A percentile compares a stretch with the other conserved stretches of the same genome.
phyloP scores from a whole-genome alignment of 2,113 vertebrate genomes.

The Tiliqua scincoides region DNA sequence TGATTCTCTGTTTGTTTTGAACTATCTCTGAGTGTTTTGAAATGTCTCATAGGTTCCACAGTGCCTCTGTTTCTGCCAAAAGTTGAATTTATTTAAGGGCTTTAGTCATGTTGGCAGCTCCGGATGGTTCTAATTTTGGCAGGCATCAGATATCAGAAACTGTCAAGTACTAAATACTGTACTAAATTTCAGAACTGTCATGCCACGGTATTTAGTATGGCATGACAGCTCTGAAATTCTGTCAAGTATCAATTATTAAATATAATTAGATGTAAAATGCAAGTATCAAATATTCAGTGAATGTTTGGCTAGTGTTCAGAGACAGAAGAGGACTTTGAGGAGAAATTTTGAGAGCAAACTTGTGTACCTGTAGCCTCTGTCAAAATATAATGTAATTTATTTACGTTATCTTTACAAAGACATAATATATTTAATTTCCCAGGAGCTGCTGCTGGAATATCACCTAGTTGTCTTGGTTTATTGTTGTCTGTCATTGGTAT shows the following conservation, averaged over 20 bases:
- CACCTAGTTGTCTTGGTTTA: slow-evolving; percentile 72
- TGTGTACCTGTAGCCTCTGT: not conserved
- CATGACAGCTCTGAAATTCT: not conserved
- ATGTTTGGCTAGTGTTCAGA: not conserved
- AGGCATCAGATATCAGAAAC: not conserved
- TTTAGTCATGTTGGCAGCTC: not conserved
- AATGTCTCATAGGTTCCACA: not conserved
- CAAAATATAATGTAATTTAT: not conserved
- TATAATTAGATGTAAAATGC: not conserved
- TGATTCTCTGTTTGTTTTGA: not conserved
- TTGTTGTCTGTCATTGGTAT: slow-evolving; percentile 80
- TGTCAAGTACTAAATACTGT: not conserved
- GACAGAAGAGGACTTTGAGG: not conserved
- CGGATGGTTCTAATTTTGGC: not conserved
- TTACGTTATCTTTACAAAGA: rapidly evolving
- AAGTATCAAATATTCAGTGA: not conserved
- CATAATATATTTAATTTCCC: slow-evolving; percentile 41
- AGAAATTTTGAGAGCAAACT: not conserved
- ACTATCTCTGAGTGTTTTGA: slow-evolving; percentile 24
- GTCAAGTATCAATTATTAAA: not conserved
- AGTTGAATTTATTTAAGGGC: not conserved
- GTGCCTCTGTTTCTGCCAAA: rapidly evolving
- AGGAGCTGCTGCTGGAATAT: slow-evolving; percentile 74
- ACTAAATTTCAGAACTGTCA: too few species aligned
- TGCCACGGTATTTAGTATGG: too few species aligned